Conservation (phyloP, 2,113 vertebrate genomes). For the Apteryx mantelli region DNA sequence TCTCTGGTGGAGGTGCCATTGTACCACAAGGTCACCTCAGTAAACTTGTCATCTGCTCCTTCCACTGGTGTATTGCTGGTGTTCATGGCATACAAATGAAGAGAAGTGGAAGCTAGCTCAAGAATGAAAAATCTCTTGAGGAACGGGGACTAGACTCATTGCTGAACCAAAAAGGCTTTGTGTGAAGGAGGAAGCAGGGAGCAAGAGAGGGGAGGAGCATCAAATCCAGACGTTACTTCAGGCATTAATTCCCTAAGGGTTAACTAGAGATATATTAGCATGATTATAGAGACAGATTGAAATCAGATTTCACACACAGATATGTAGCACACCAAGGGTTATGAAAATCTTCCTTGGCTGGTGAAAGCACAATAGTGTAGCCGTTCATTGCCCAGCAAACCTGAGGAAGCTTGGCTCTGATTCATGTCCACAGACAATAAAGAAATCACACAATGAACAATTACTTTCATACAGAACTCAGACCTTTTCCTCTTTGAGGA, state of each 20-base stretch:
- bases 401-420: conserved; percentile 9
- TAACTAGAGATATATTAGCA: background rate
- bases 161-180: conserved; percentile 21
- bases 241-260: conserved; percentile 14
- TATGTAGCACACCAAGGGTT: conserved; percentile 15
- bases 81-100: accelerated
- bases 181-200: conserved; percentile 30
- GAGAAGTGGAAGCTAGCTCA: background rate
- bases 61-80: background rate
- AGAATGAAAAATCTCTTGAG: background rate
- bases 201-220: conserved; percentile 10
- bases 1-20: background rate
- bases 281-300: conserved; percentile 48
- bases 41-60: background rate
- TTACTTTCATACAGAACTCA: background rate
- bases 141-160: background rate
- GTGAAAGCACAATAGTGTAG: background rate
- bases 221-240: conserved; percentile 63
- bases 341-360: conserved; percentile 12
- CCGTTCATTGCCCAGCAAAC: conserved; percentile 18
- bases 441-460: conserved; percentile 54
- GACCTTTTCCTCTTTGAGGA: background rate
- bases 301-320: conserved; percentile 17
- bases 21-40: background rate
- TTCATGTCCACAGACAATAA: background rate